Evolutionary conservation across 2,797 vertebrate genomes (phyloP).

Genomic region (Alfaro cultratus): DNA sequence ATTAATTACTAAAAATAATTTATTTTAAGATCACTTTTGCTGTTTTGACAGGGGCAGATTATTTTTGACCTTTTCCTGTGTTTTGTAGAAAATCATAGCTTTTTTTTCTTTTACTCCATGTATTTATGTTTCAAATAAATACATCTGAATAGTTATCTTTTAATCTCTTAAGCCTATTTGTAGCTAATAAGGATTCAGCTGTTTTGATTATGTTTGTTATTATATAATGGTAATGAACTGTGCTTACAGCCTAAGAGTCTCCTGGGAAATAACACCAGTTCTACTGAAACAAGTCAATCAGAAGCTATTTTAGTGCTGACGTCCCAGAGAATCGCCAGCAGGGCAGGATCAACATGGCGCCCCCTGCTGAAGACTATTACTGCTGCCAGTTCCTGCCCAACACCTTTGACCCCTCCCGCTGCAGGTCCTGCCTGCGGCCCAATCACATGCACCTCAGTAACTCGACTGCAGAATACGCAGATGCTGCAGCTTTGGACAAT

Average conservation of each 20-base stretch:
- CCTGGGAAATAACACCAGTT: slow-evolving; percentile 58
- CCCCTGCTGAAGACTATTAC: slow-evolving; percentile 63
- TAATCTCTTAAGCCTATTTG: slow-evolving; percentile 26
- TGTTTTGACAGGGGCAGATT: background rate
- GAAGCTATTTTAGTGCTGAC: slow-evolving; percentile 15
- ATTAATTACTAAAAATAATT: slow-evolving; percentile 4
- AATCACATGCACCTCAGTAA: slow-evolving; percentile 66
- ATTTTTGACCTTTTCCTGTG: slow-evolving; percentile 9
- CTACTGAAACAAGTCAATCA: slow-evolving; percentile 32
- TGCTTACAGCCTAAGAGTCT: slow-evolving; percentile 22
- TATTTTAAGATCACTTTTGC: background rate
- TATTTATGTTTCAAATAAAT: slow-evolving; percentile 28
- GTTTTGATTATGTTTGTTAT: slow-evolving; percentile 41
- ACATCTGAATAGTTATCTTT: slow-evolving; percentile 19
- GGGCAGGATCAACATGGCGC: slow-evolving; percentile 40
- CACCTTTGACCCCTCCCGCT: slow-evolving; percentile 73
- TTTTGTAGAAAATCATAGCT: slow-evolving; percentile 9
- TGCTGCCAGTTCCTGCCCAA: slow-evolving; percentile 69
- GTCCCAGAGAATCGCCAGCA: slow-evolving; percentile 1
- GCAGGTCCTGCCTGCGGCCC: slow-evolving; percentile 67
- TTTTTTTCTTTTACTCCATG: background rate
- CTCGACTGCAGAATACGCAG: background rate
- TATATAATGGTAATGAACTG: slow-evolving; percentile 45
- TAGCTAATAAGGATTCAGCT: slow-evolving; percentile 20
- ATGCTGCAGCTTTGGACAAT: slow-evolving; percentile 15